Percentiles rank a stretch among this genome's conserved stretches.
Evolutionary conservation across 1,140 invertebrate genomes (phyloP).

Genomic region (Phocides pigmalion): DNA sequence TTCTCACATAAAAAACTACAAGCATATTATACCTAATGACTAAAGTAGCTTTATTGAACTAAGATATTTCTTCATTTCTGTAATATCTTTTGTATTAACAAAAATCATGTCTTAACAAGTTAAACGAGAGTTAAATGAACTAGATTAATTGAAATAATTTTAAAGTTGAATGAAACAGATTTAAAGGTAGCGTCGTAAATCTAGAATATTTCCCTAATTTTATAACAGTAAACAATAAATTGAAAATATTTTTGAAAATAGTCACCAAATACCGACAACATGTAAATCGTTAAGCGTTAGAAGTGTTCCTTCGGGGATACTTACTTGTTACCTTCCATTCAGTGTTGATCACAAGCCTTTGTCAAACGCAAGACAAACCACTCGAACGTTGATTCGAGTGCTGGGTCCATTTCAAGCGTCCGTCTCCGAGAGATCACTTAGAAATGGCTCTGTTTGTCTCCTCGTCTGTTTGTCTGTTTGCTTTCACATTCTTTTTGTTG

Average conservation of each 20-base stretch:
- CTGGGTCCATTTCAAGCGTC: conserved; percentile 54
- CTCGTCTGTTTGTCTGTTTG: conserved; percentile 62
- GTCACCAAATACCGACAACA: background rate
- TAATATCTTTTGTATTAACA: no score
- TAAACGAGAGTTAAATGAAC: no score
- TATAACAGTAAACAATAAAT: background rate
- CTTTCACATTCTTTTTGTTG: conserved; percentile 66
- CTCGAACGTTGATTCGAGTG: conserved; percentile 42
- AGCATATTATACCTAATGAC: no score
- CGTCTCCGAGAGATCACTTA: conserved; percentile 29
- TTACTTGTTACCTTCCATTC: conserved; percentile 24
- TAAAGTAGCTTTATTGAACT: no score
- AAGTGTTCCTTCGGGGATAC: background rate
- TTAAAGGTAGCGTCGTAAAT: no score
- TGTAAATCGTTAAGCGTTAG: conserved; percentile 7
- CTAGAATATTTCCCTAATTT: no score
- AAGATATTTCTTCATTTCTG: no score
- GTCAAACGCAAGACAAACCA: conserved; percentile 46
- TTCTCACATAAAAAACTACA: no score
- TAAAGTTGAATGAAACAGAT: no score
- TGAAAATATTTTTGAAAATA: background rate
- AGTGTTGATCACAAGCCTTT: conserved; percentile 32
- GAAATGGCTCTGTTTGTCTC: conserved; percentile 48
- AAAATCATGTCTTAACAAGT: no score
- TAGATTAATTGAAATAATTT: no score